Evolutionary conservation across 2,113 vertebrate species (phyloP).

Genomic region (Montifringilla adamsi): DNA sequence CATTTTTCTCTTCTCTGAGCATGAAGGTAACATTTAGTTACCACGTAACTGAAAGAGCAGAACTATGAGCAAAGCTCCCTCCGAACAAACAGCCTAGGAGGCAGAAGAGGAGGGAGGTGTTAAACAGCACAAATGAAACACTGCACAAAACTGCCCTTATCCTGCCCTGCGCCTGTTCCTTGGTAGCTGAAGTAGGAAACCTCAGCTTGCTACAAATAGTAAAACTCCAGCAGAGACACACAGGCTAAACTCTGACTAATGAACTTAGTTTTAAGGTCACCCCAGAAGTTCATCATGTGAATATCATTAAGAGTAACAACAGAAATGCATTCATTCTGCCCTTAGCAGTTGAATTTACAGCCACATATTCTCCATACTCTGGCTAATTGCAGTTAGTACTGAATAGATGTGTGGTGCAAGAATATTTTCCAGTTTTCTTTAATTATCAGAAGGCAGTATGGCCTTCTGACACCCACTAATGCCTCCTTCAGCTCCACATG

Average conservation of each 20-base stretch:
- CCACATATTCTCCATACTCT: background rate
- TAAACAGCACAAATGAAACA: background rate
- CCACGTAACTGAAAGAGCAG: background rate
- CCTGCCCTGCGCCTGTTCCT: background rate
- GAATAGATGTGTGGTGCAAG: background rate
- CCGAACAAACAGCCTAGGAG: background rate
- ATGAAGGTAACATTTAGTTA: background rate
- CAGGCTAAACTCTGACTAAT: slow-evolving; percentile 21
- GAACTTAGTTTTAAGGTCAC: slow-evolving; percentile 45
- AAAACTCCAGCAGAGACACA: background rate
- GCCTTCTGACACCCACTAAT: slow-evolving; percentile 56
- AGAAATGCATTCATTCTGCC: background rate
- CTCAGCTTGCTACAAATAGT: background rate
- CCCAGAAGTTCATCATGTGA: slow-evolving; percentile 31
- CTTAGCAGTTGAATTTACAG: background rate
- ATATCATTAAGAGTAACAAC: background rate
- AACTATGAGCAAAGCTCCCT: background rate
- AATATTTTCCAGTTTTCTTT: background rate
- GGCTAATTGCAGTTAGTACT: background rate
- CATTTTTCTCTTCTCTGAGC: background rate
- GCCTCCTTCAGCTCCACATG: slow-evolving; percentile 40
- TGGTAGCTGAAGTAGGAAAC: background rate
- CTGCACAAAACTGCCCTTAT: background rate
- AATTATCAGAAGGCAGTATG: slow-evolving; percentile 4
- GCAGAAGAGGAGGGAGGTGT: background rate